Percentiles rank a stretch among this genome's conserved stretches.
These are phyloP conservation scores for Phytoseiulus persimilis DNA, from an alignment of 2,888 invertebrate genomes.

Conservation along the genomic window DNA sequence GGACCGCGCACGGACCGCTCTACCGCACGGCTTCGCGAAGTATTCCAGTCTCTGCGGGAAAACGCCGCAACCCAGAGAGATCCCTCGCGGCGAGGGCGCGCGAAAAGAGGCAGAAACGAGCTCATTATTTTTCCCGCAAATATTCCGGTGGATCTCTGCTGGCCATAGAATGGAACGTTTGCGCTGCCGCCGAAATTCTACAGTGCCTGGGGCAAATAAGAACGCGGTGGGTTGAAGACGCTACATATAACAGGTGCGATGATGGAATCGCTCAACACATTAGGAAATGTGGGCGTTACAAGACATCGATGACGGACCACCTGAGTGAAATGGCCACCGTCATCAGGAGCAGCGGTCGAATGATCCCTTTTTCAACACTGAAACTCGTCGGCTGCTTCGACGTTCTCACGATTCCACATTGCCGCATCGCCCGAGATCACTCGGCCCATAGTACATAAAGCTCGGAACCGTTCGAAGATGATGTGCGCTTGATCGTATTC, in stretches of 20 bases:
- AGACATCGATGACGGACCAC: not conserved
- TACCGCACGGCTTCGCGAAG: too few relatives aligned
- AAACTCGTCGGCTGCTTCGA: not conserved
- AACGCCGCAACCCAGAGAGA: too few relatives aligned
- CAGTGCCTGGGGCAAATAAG: not conserved
- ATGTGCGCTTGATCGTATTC: not conserved
- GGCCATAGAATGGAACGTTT: too few relatives aligned
- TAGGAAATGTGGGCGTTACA: not conserved
- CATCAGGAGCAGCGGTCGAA: not conserved
- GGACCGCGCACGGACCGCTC: too few relatives aligned
- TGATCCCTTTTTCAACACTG: not conserved
- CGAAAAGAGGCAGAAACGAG: too few relatives aligned
- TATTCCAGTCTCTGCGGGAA: too few relatives aligned
- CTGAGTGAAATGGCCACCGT: not conserved
- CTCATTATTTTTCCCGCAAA: too few relatives aligned
- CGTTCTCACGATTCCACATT: not conserved
- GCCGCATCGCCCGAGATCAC: too few relatives aligned
- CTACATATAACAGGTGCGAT: not conserved
- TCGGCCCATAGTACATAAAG: too few relatives aligned
- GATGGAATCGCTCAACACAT: not conserved
- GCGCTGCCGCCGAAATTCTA: too few relatives aligned
- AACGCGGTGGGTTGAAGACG: not conserved
- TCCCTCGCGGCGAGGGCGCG: too few relatives aligned
- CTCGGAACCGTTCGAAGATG: not conserved
- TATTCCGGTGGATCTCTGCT: too few relatives aligned